Base-by-base conservation (phyloP, 2,888 invertebrate genomes). In the Eilema depressum region DNA sequence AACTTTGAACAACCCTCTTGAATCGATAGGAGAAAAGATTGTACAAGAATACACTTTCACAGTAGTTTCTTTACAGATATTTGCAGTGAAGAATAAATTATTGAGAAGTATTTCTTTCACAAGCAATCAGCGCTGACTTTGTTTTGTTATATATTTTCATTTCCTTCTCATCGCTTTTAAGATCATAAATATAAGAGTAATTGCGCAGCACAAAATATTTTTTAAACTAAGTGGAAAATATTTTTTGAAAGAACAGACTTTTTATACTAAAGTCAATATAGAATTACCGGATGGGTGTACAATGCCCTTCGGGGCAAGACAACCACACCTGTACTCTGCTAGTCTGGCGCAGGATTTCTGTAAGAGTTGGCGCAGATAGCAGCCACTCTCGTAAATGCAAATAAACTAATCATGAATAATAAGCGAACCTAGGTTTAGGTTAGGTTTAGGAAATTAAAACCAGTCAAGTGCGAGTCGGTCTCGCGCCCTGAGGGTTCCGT, bases 71-170 rank as follows among this genome's bases (percentile, higher is more conserved):
- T 10, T 12, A 25, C 68, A 75, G 66, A 57, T 60, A 41, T 37
- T 65, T 61, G 23, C 60, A 56, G 53, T 33, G 17, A 37, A 56
- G 66, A 70, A 71, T 75, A 75, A 47, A 37, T 12, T 37, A 75
- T 68, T 68, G 23, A 57, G 17, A 26, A 61, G 68, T 67, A 67
- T 72, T 69, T 68, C 62, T 75, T 71, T 73, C 67, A 67, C 41
- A 68, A 71, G 65, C 66, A 77, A 74, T 79, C 74, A 69, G 30
- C n/a, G 30, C 57, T 37, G 28, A 53, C 47, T 73, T 57, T 61
- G 47, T 60, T 65, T 30, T 30, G 25, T 41, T 14, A 56, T 70
- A 57, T 47, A 47, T 63, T 67, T 17, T 56, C 56, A 61, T 66
- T 25, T 66, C 12, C 4, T 63, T 25, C 30, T 66, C 11, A 17